Evolutionary conservation across 2,888 invertebrate genomes (phyloP).

Genomic region (Standfussiana lucernea): DNA sequence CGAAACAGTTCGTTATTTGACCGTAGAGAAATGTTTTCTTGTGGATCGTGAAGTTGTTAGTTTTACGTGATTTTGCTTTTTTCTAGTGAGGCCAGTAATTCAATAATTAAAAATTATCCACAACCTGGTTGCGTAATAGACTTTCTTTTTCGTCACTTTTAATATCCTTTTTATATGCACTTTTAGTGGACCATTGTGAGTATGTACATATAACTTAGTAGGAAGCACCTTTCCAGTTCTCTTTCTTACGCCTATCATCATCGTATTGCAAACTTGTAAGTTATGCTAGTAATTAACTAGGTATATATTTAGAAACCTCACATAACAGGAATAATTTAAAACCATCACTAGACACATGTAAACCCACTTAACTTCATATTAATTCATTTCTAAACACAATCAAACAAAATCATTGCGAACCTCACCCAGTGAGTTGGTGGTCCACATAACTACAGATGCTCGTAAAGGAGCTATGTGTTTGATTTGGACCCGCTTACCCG

Average conservation of each 20-base stretch:
- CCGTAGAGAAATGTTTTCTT: neutral
- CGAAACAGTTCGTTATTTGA: slow-evolving; percentile 2
- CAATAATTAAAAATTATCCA: neutral
- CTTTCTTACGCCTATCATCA: neutral
- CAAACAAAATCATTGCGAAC: slow-evolving; percentile 63
- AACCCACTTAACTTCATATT: slow-evolving; percentile 17
- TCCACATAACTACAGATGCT: slow-evolving; percentile 69
- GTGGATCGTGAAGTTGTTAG: neutral
- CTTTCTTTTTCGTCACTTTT: too few species aligned
- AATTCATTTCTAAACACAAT: slow-evolving; percentile 54
- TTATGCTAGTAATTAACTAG: neutral
- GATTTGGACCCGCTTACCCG: slow-evolving; percentile 78
- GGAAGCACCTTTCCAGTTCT: neutral
- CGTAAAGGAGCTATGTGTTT: slow-evolving; percentile 82
- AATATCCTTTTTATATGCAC: too few species aligned
- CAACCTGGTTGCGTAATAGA: neutral
- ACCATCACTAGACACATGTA: neutral
- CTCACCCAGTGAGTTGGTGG: slow-evolving; percentile 62
- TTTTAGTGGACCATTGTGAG: too few species aligned
- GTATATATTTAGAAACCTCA: neutral
- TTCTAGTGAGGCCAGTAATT: too few species aligned
- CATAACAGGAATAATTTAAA: slow-evolving; percentile 21
- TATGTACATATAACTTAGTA: neutral
- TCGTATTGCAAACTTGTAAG: neutral
- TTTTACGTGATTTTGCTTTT: neutral